Evolutionary conservation across 2,888 invertebrate species (phyloP).

Genomic region (Drosophila nr. fundita): DNA sequence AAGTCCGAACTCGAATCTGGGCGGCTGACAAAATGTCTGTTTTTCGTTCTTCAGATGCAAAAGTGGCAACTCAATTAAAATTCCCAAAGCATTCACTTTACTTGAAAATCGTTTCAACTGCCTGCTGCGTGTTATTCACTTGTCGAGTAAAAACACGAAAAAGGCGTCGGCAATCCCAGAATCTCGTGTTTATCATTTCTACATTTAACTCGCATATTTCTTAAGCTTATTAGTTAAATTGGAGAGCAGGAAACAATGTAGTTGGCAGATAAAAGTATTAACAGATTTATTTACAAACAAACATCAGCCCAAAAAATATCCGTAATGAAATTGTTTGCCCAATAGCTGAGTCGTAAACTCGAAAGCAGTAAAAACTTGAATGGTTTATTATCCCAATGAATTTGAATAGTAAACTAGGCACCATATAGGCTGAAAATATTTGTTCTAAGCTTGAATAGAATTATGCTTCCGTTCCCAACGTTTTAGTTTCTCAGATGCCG

Average conservation of each 20-base stretch:
- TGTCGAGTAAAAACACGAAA: constrained; percentile 15
- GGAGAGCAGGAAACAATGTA: neutral
- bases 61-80: constrained; percentile 76
- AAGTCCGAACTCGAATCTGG: constrained; percentile 36
- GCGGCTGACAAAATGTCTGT: constrained; percentile 76
- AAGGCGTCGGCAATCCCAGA: constrained; percentile 63
- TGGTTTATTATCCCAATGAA: constrained; percentile 37
- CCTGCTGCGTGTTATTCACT: constrained; percentile 11
- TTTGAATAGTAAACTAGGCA: constrained; percentile 32
- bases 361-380: constrained; percentile 51
- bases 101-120: constrained; percentile 48
- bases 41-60: constrained; percentile 65
- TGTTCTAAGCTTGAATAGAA: neutral
- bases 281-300: constrained; percentile 42
- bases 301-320: constrained; percentile 31
- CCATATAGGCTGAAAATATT: constrained; percentile 7
- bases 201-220: neutral
- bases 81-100: constrained; percentile 74
- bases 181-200: neutral
- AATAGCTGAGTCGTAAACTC: constrained; percentile 63
- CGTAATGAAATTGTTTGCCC: constrained; percentile 43
- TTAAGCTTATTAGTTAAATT: neutral
- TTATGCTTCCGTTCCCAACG: constrained; percentile 23
- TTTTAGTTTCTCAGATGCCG: neutral
- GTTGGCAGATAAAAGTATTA: constrained; percentile 2